phyloP scores from a whole-genome alignment of 2,113 vertebrate species.

The Balaeniceps rex region DNA sequence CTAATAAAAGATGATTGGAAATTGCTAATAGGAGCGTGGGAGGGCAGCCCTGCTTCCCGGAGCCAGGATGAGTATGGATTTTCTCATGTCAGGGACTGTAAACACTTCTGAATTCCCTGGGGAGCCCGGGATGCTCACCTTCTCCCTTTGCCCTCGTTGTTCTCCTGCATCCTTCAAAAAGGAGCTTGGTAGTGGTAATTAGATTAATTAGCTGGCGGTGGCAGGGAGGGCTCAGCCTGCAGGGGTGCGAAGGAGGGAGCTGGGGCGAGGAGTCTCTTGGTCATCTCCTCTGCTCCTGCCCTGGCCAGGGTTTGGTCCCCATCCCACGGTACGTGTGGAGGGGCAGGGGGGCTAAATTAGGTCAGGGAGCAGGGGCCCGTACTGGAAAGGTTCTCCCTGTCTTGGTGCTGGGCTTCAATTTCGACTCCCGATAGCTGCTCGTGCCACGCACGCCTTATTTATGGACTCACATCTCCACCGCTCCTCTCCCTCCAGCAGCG shows the following conservation, averaged over 20 bases:
- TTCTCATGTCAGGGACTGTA: background rate
- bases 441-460: background rate
- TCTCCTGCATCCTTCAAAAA: background rate
- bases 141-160: background rate
- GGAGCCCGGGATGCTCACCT: background rate
- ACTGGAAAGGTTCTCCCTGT: background rate
- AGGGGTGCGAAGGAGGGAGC: background rate
- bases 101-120: background rate
- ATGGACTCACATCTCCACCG: background rate
- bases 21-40: slow-evolving; percentile 55
- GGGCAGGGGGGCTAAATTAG: background rate
- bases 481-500: background rate
- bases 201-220: slow-evolving; percentile 25
- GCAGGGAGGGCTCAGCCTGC: background rate
- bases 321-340: background rate
- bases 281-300: background rate
- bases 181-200: slow-evolving; percentile 13
- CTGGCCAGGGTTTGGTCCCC: background rate
- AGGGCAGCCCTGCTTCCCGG: slow-evolving; percentile 1
- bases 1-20: slow-evolving; percentile 69
- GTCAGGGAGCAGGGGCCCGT: too few relatives aligned
- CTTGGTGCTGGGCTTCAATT: background rate
- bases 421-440: background rate
- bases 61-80: slow-evolving; percentile 49
- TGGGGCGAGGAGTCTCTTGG: background rate